phyloP scores from a whole-genome alignment of 2,888 invertebrate genomes.

The Thecophora atra region DNA sequence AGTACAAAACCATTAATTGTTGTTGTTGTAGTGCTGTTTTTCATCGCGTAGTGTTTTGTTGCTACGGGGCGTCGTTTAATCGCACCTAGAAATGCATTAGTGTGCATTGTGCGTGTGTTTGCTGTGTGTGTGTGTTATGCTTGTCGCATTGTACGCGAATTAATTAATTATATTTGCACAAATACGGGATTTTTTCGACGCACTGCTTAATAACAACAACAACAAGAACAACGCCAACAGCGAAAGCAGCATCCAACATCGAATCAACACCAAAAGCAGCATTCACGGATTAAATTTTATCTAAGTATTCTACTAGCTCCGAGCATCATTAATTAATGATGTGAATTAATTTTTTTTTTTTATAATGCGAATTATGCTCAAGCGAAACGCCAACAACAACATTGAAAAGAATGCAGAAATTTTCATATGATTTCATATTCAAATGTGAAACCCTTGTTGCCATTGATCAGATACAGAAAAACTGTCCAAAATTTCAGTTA shows the following conservation, averaged over 20 bases:
- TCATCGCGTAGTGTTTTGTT: neutral
- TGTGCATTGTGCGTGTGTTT: constrained; percentile 3
- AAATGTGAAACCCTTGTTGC: neutral
- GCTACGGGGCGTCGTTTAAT: neutral
- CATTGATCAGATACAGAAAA: neutral
- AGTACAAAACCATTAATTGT: neutral
- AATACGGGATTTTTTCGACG: constrained; percentile 34
- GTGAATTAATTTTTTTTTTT: neutral
- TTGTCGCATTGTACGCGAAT: constrained; percentile 30
- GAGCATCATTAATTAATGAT: constrained; percentile 45
- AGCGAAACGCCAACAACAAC: neutral
- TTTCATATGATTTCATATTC: neutral
- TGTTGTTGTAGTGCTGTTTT: constrained; percentile 10
- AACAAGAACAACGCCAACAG: constrained; percentile 24
- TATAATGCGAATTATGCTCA: constrained; percentile 6
- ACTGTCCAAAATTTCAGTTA: neutral
- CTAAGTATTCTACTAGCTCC: constrained; percentile 42
- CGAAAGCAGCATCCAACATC: constrained; percentile 16
- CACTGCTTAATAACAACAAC: neutral
- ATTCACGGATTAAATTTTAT: constrained; percentile 45
- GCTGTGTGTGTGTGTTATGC: neutral
- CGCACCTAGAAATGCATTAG: neutral
- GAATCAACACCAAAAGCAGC: neutral
- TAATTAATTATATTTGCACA: constrained; percentile 41
- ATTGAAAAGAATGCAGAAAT: neutral